Percentiles rank a stretch among this genome's conserved stretches.
phyloP scores from a whole-genome alignment of 2,888 invertebrate genomes.

The Tiphia femorata region DNA sequence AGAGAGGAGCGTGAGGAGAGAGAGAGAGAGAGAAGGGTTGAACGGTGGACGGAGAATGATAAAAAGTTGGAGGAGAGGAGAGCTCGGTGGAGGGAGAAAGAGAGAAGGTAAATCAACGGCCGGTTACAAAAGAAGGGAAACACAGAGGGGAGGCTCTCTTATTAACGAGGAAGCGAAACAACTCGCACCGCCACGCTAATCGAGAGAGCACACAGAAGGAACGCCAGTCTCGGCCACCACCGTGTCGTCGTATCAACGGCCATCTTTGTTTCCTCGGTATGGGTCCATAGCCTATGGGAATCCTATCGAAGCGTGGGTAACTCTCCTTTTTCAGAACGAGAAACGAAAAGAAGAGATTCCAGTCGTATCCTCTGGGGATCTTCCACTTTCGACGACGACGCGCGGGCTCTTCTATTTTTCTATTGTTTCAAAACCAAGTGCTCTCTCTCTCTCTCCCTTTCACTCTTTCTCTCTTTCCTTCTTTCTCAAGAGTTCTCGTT shows the following conservation, averaged over 20 bases:
- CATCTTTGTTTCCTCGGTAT: slow-evolving; percentile 54
- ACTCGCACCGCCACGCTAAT: slow-evolving; percentile 67
- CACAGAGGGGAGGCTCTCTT: slow-evolving; percentile 51
- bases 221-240: slow-evolving; percentile 30
- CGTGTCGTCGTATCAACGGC: slow-evolving; percentile 48
- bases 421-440: no score
- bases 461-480: no score
- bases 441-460: no score
- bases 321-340: no score
- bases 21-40: slow-evolving; percentile 2
- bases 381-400: no score
- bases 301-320: no score
- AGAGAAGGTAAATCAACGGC: no score
- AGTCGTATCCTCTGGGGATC: no score
- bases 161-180: slow-evolving; percentile 69
- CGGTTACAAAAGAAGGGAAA: slow-evolving; percentile 33
- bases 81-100: neutral
- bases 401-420: no score
- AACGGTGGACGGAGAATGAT: neutral
- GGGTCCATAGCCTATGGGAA: no score
- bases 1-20: neutral
- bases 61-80: neutral
- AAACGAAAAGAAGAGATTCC: no score
- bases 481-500: no score
- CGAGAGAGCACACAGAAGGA: slow-evolving; percentile 59